Evolutionary conservation across 2,113 vertebrate genomes (phyloP).

Genomic region (Microcebus jonahi): DNA sequence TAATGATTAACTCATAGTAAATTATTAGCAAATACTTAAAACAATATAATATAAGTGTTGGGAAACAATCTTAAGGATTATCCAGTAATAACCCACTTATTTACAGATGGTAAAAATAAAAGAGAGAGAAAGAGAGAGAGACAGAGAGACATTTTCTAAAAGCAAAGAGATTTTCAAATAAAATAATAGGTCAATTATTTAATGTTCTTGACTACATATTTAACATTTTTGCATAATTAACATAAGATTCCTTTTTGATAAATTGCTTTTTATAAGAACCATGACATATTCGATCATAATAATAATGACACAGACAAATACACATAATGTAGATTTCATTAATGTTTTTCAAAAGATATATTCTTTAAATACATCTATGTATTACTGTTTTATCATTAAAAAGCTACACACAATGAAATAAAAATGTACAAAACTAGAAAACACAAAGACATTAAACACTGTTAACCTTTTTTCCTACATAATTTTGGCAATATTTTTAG

Average conservation of each 20-base stretch:
- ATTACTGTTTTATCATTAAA: background rate
- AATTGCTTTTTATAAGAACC: background rate
- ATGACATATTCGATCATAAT: background rate
- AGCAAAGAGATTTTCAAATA: background rate
- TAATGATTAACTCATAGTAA: background rate
- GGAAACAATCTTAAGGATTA: background rate
- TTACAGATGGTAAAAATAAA: background rate
- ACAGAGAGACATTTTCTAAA: background rate
- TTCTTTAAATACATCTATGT: background rate
- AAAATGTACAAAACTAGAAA: background rate
- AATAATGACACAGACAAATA: background rate
- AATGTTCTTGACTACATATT: background rate
- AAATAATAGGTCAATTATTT: background rate
- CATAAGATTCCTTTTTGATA: background rate
- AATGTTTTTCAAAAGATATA: background rate
- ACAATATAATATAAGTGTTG: background rate
- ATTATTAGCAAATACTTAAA: background rate
- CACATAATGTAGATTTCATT: background rate
- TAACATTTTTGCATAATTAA: background rate
- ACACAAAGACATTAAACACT: background rate
- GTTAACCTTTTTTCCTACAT: background rate
- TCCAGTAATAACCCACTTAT: accelerated
- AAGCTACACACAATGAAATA: background rate
- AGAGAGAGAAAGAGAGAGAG: background rate
- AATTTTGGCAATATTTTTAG: background rate